Base-by-base conservation (phyloP, 2,888 invertebrate species). In the Apamea epomidion region DNA sequence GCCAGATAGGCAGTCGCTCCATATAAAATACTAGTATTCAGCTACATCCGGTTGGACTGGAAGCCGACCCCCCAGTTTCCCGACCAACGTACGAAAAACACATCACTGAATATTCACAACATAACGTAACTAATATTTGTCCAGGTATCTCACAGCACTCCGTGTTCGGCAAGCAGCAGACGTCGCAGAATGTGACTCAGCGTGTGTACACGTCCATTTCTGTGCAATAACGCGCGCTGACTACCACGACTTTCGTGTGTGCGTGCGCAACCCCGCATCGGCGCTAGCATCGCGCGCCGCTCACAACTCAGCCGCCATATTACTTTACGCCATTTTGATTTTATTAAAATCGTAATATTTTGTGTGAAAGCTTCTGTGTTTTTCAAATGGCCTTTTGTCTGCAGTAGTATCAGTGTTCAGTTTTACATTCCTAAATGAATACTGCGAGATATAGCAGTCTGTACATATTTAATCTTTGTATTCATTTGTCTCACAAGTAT, bases 201-300 rank as follows among this genome's bases (percentile, higher is more conserved):
- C 98, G 37, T 99, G 99, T 94, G 98, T 98, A 72, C 97, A 98
- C 92, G 98, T 98, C 82, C 99, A 99, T 95, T 98, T 98, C 95
- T 99, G 99, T 94, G 98, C 99, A 75, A 98, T 99, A 90, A 99
- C 98, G 8, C 97, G 98, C 74, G 97, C 99, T 60, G 99, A 99
- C 96, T 98, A 98, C 94, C 97, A 97, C 83, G 98, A 98, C 92
- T 99, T 98, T 96, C 98, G 98, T 81, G 97, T 98, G 69, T 99
- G 99, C 94, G 97, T 99, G 90, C 98, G 98, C 91, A 98, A 98
- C 81, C 98, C 98, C 64, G 98, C 98, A 60, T 98, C 98, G 92
- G 98, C 98, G 85, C 95, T 98, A 81, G 98, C 98, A 82, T 98
- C 98, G 65, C 97, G 97, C 74, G 97, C 97, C 25, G 93, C 97